These are phyloP conservation scores for Masnerella sp. DNA, from an alignment of 2,888 invertebrate genomes.

Conservation along the genomic window DNA sequence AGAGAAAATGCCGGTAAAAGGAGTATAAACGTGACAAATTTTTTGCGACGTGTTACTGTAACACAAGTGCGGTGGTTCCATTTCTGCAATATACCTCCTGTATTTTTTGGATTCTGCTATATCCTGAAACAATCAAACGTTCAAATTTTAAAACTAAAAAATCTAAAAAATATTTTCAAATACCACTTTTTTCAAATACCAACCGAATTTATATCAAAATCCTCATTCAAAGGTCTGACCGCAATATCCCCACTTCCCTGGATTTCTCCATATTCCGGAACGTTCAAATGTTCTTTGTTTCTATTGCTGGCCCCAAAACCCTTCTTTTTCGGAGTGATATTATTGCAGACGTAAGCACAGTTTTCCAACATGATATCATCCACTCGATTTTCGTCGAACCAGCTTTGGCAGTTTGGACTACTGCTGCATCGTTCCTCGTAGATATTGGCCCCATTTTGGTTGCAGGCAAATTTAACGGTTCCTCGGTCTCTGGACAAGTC, in stretches of 20 bases:
- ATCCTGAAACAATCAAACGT: slow-evolving; percentile 41
- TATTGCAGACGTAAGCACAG: slow-evolving; percentile 84
- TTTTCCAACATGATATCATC: slow-evolving; percentile 83
- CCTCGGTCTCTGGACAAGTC: slow-evolving; percentile 80
- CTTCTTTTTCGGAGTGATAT: slow-evolving; percentile 58
- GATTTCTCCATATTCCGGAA: slow-evolving; percentile 51
- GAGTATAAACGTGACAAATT: slow-evolving; percentile 82
- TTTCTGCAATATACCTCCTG: slow-evolving; percentile 67
- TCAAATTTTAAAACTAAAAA: neutral
- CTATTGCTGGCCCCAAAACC: neutral
- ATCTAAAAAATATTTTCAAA: too few species aligned
- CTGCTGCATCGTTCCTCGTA: slow-evolving; percentile 86
- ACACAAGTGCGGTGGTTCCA: slow-evolving; percentile 81
- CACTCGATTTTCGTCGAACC: slow-evolving; percentile 80
- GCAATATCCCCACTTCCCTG: slow-evolving; percentile 72
- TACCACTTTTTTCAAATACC: neutral
- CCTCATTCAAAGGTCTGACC: slow-evolving; percentile 67
- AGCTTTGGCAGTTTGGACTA: slow-evolving; percentile 83
- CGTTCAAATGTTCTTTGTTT: neutral
- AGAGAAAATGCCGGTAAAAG: slow-evolving; percentile 79
- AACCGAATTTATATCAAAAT: neutral
- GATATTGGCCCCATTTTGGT: slow-evolving; percentile 84
- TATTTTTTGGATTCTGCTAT: slow-evolving; percentile 74
- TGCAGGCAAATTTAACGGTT: slow-evolving; percentile 85
- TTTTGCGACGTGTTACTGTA: slow-evolving; percentile 72